Base-by-base conservation (phyloP, 1,140 invertebrate genomes). In the Druon quercuslanigerum region DNA sequence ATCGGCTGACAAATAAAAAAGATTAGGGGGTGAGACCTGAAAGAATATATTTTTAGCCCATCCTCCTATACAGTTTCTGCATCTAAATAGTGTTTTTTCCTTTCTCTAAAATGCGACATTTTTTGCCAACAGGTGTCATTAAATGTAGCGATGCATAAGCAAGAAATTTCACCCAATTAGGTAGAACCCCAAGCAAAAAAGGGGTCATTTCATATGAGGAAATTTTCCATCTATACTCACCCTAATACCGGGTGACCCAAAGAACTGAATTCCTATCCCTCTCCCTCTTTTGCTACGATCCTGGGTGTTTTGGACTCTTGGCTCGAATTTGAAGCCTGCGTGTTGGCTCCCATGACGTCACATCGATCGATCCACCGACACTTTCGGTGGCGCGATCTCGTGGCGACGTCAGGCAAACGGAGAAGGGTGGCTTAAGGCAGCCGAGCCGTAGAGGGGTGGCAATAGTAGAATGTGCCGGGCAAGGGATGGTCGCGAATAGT, bases 351-450 rank as follows among this genome's bases (percentile, higher is more conserved):
- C 51, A 83, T 88, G 87, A 88, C 86, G 86, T 86, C 87, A 88
- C 75, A 79, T 25, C 85, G 87, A 90, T 90, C 89, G 88, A 90
- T 90, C 76, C 80, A 33, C 72, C 76, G 54, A 73, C 71, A 79
- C 60, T 79, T 73, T 71, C 83, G 82, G 84, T 90, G 87, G 82
- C 81, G 88, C 89, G 84, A 90, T 87, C 89, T 90, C 83, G 75
- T 84, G 88, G 84, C 83, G 80, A 81, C 78, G 76, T 79, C 11
- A 66, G 72, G 72, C 72, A 80, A 77, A 81, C 72, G 72, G 40
- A 66, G 50, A 81, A 80, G 83, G 80, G 83, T 51, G 82, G 82
- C 74, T 85, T 73, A 83, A 84, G 83, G 84, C 83, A 81, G 80
- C 82, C 79, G 80, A 83, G 81, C 78, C 54, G 70, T 50, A 84